phyloP scores from a whole-genome alignment of 2,113 vertebrate species.

The Etheostoma cragini region DNA sequence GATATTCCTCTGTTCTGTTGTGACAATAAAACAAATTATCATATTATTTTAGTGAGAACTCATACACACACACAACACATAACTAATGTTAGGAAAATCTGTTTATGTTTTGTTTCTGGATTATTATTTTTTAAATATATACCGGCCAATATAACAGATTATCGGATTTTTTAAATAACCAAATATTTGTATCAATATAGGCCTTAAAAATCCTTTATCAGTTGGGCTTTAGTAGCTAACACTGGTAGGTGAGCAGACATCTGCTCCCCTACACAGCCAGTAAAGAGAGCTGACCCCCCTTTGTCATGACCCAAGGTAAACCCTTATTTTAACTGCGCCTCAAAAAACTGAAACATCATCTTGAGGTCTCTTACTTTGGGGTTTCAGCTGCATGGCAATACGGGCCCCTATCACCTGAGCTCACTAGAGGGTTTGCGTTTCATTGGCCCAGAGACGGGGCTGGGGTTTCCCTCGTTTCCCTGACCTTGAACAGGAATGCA shows the following conservation, averaged over 20 bases:
- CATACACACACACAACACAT: too few species aligned
- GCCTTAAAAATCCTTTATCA: too few species aligned
- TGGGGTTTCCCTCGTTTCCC: conserved; percentile 21
- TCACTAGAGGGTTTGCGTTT: conserved; percentile 22
- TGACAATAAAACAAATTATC: too few species aligned
- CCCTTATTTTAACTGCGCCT: background rate
- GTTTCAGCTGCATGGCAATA: conserved; percentile 1
- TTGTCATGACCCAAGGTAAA: conserved; percentile 5
- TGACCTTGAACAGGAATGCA: conserved; percentile 59
- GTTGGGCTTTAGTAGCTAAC: conserved; percentile 25
- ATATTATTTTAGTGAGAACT: too few species aligned
- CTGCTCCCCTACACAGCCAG: conserved; percentile 32
- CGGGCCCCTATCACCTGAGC: background rate
- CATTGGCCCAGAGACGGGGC: background rate
- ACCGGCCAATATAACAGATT: too few species aligned
- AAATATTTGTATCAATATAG: too few species aligned
- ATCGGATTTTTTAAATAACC: too few species aligned
- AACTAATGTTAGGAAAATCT: too few species aligned
- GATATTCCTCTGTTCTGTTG: too few species aligned
- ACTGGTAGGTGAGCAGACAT: conserved; percentile 58
- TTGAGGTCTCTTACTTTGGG: conserved; percentile 2
- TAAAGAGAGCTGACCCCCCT: background rate
- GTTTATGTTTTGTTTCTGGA: too few species aligned
- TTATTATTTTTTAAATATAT: too few species aligned
- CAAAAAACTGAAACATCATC: conserved; percentile 4